Evolutionary conservation across 2,113 vertebrate genomes (phyloP), one percentile per base, ranked within the genome.

Genomic region (Heliornis fulica): DNA sequence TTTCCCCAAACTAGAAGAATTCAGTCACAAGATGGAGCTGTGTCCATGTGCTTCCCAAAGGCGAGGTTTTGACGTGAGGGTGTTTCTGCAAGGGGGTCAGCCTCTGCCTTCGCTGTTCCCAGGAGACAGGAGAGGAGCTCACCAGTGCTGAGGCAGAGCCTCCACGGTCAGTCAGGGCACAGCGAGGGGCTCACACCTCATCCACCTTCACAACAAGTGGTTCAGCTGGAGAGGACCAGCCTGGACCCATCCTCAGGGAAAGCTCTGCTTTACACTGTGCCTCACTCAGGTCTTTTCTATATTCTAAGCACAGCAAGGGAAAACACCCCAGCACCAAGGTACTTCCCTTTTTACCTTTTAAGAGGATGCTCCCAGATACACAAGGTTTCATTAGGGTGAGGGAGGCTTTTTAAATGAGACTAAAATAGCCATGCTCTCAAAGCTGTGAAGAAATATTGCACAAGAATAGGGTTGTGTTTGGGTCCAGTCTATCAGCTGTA

Each of bases 11-110:
- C 57, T 20, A 13, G 17, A 34, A 38, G 29, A 45, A 56, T 50
- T 50, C 26, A 34, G 75, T 87, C 94, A 87, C 76, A 78, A 93
- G 89, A 54, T 91, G 89, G 89, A 87, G 87, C 94, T 94, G 57
- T 71, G 40, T 51, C 61, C 51, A 32, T 2, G 3, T 32, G 7
- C 53, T 74, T 87, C 43, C 56, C 77, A 38, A 61, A 70, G 50
- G 29, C 0, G 0, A 68, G 26, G 1, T 63, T 75, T 28, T 38
- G 48, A 41, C 0, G 3, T 8, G 7, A 46, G 29, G 41, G 38
- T 15, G 12, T 8, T 54, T 38, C 46, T 68, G 36, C 15, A 21
- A 61, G 21, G 46, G 53, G 56, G 20, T 28, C 61, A 28, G 0
- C 23, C 15, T 63, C 63, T 19, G 54, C n/a, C 50, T 36, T 19